Conservation (phyloP, 2,113 vertebrate species). For the Phocoena phocoena region DNA sequence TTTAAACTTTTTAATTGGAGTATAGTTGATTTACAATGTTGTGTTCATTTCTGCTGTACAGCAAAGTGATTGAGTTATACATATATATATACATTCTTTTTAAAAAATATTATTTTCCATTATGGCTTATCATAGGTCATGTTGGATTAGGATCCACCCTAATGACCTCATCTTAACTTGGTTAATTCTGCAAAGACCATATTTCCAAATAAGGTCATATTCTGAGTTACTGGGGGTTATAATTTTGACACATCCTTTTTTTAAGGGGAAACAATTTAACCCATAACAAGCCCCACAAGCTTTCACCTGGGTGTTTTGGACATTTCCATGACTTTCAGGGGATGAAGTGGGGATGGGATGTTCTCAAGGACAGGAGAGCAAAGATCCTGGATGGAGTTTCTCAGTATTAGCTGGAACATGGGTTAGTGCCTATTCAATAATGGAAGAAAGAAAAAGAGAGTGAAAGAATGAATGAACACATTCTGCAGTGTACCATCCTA, state of each 20-base stretch:
- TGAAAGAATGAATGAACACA: not conserved
- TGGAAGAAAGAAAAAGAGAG: not conserved
- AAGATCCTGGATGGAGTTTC: not conserved
- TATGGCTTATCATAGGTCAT: too few species aligned
- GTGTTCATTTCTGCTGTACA: not conserved
- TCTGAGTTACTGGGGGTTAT: not conserved
- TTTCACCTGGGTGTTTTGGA: not conserved
- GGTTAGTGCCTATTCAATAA: not conserved
- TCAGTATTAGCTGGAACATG: not conserved
- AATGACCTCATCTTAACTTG: not conserved
- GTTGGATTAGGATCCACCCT: too few species aligned
- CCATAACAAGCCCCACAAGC: not conserved
- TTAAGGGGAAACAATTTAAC: not conserved
- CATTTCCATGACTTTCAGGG: not conserved
- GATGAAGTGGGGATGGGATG: not conserved
- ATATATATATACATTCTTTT: too few species aligned
- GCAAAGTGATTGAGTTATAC: too few species aligned
- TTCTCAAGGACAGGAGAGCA: not conserved
- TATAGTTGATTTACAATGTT: not conserved
- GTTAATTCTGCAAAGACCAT: not conserved
- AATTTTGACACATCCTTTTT: not conserved
- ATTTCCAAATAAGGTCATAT: not conserved
- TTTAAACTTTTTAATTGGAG: not conserved
- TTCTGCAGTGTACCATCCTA: not conserved
- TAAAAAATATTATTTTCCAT: too few species aligned